Conservation (phyloP, 35 echinoderm and acorn worm genomes). For the Acanthaster planci region DNA sequence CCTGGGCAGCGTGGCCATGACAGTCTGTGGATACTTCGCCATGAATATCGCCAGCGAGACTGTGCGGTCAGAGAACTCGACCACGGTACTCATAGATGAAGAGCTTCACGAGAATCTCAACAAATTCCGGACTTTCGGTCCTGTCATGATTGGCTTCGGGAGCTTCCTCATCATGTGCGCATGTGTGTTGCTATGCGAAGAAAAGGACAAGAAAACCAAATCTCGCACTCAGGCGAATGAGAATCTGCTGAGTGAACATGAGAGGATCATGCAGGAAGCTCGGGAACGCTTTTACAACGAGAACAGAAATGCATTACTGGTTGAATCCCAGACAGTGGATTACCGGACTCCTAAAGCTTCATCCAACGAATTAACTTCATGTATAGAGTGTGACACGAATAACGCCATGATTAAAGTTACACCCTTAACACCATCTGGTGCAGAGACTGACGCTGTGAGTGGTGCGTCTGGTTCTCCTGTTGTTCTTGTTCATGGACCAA, state of each 20-base stretch:
- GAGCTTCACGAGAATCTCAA: constrained; percentile 39
- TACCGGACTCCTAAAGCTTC: background rate
- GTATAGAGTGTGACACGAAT: background rate
- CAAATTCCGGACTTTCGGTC: constrained; percentile 75
- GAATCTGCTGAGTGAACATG: constrained; percentile 37
- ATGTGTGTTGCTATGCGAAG: constrained; percentile 84
- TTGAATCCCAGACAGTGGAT: constrained; percentile 15
- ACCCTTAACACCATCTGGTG: background rate
- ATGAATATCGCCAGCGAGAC: constrained; percentile 51
- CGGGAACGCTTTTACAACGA: constrained; percentile 3
- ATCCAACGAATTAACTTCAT: background rate
- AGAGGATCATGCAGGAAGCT: background rate
- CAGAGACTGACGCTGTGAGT: background rate
- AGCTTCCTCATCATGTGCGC: constrained; percentile 77
- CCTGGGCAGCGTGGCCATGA: constrained; percentile 79
- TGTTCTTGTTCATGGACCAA: constrained; percentile 61
- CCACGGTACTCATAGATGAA: constrained; percentile 48
- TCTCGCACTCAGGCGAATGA: constrained; percentile 19
- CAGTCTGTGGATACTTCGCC: constrained; percentile 78
- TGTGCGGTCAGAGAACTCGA: constrained; percentile 47
- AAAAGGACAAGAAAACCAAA: constrained; percentile 49
- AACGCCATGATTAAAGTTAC: background rate
- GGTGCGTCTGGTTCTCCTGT: constrained; percentile 37
- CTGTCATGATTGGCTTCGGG: constrained; percentile 72
- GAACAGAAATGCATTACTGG: constrained; percentile 41